Base-by-base conservation (phyloP, 2,113 vertebrate genomes). In the Oncorhynchus tshawytscha region DNA sequence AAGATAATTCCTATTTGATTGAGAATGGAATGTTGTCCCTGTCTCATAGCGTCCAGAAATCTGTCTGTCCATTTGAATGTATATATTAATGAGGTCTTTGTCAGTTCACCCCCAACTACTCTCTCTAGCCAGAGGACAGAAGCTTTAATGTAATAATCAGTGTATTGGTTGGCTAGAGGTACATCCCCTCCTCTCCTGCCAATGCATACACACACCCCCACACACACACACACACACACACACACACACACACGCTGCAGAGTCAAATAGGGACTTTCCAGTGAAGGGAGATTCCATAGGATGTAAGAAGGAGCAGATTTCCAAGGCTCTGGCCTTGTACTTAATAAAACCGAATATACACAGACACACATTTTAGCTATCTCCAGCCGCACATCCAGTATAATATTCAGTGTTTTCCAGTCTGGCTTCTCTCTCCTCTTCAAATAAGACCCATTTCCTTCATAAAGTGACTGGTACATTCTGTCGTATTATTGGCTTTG, bases 161-260 rank as follows among this genome's bases (percentile, higher is more conserved):
- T 87, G 75, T 86, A 79, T 85, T 87, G 80, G 80, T 88, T 90
- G 82, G 85, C 83, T 78, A 72, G 79, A 59, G 70, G 77, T 74
- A 72, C 69, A 54, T 79, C 81, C 81, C 83, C 76, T 54, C 11
- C 65, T 24, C 31, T 24, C 29, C 76, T 78, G 69, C 80, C 71
- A 78, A 79, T 74, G 62, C 73, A 79, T 3, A 20, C 9, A 27
- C 51, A 24, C 16, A 7, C 22, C 65, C 67, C 51, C 65, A 64
- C 66, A 48, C 65, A 29, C 51, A 49, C 71, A 12, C 20, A 79
- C 72, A 70, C 72, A 64, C 57, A 70, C 62, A n/a, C 67, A 74
- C 72, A 70, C 72, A 64, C 76, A 51, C 64, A 70, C 72, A 65
- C 57, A 67, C 62, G 15, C 67, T 74, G 31, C 75, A 18, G 27